These are phyloP conservation scores for Capitella teleta DNA, from an alignment of 1,140 invertebrate species.

Conservation along the genomic window DNA sequence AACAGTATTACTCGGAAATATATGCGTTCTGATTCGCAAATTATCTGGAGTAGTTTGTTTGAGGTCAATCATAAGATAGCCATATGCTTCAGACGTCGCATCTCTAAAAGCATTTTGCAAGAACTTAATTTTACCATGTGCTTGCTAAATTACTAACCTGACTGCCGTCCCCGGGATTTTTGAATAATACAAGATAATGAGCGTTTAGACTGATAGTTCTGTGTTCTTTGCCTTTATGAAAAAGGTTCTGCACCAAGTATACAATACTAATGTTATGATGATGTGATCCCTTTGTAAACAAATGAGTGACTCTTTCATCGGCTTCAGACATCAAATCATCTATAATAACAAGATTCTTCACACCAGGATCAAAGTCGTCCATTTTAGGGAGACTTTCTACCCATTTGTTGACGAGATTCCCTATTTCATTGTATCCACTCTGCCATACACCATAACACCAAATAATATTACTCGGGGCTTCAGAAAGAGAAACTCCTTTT, in stretches of 20 bases:
- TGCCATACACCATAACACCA: not conserved
- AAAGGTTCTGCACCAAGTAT: not conserved
- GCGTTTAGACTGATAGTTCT: not conserved
- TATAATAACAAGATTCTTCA: not conserved
- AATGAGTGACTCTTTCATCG: not conserved
- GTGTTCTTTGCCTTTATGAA: not conserved
- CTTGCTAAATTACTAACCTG: not conserved
- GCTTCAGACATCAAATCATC: not conserved
- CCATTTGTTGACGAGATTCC: not conserved
- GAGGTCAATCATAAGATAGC: not conserved
- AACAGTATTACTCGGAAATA: not conserved
- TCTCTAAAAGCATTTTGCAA: not conserved
- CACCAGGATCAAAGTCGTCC: not conserved
- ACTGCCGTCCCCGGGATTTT: not conserved
- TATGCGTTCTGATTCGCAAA: not conserved
- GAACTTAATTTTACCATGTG: not conserved
- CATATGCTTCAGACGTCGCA: not conserved
- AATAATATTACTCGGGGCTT: not conserved
- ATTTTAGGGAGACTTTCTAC: not conserved
- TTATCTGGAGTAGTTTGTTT: not conserved
- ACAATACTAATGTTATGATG: not conserved
- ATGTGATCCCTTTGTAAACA: not conserved
- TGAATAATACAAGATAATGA: not conserved
- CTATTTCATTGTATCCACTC: not conserved
- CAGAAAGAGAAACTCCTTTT: not conserved